A percentile compares a stretch with the other conserved stretches of the same genome.
Conservation (phyloP, 2,113 vertebrate genomes). For the Scartelaos histophorus region DNA sequence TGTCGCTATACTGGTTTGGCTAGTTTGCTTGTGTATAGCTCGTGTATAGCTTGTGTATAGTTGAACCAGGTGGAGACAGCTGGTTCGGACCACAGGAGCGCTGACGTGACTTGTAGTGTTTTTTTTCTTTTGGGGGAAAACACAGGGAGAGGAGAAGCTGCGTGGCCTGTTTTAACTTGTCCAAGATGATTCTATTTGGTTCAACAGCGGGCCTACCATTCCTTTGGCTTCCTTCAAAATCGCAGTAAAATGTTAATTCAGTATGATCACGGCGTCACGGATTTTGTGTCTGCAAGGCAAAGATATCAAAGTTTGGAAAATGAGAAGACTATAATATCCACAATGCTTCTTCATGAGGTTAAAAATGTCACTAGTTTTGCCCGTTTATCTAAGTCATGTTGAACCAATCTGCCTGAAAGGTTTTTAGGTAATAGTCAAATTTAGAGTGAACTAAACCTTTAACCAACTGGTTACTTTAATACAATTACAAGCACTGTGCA, state of each 20-base stretch:
- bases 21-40: constrained; percentile 28
- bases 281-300: not conserved
- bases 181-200: constrained; percentile 65
- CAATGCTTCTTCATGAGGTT: not conserved
- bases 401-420: not conserved
- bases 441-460: too few species aligned
- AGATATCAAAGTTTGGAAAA: not conserved
- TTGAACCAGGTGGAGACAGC: constrained; percentile 37
- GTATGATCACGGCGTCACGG: constrained; percentile 4
- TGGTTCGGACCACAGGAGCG: constrained; percentile 46
- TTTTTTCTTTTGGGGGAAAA: constrained; percentile 48
- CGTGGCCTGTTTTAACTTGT: constrained; percentile 69
- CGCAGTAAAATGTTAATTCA: constrained; percentile 20
- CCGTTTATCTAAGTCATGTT: not conserved
- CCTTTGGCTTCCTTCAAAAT: constrained; percentile 47
- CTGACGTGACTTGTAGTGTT: constrained; percentile 51
- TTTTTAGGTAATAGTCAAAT: not conserved
- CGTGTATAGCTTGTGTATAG: constrained; percentile 22
- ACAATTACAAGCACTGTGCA: too few species aligned
- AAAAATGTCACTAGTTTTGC: not conserved
- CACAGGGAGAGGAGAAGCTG: constrained; percentile 42
- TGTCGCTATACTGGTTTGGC: constrained; percentile 56
- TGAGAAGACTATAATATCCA: not conserved
- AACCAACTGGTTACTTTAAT: too few species aligned
- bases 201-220: constrained; percentile 56